Base-by-base conservation (phyloP, 2,113 vertebrate species). In the Pachypanchax playfairii region DNA sequence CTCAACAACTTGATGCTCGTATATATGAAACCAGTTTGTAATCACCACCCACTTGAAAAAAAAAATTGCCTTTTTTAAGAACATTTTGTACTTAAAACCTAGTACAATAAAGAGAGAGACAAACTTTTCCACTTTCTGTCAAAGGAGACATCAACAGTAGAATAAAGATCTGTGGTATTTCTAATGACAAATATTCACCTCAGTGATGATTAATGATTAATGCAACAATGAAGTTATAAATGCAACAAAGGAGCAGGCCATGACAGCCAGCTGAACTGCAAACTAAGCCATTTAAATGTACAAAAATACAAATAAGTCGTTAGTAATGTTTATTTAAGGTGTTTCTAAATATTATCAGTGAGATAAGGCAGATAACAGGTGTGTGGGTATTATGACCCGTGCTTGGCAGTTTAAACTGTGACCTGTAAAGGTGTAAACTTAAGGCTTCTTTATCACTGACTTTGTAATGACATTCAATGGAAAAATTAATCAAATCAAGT, bases 281-380 rank as follows among this genome's bases (percentile, higher is more conserved):
- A 44, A 63, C 35, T 71, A 41, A 36, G 70, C 18, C 46, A 18
- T 54, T 33, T 57, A 20, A 26, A 33, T 21, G 56, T 41, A 60
- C 26, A 14, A 58, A 33, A 65, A 56, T 20, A 56, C 44, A 60
- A 35, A 68, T n/a, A 64, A 76, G 57, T 35, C 63, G 72, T 53
- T 8, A 21, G 44, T 24, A 61, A 69, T 50, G n/a, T 61, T 58
- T 14, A 55, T 53, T 62, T 25, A 24, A 70, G 49, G 21, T 41
- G 35, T 54, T 58, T 55, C 46, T 11, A 53, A 22, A 53, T 21
- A 72, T 25, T 43, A 62, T 35, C 21, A 43, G 12, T 42, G n/a
- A 73, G 9, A 68, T 70, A 84, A 87, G 87, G 83, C 85, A 81
- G 72, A 47, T 8, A 56, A 56, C 8, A 73, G 41, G 64, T 47